Base-by-base conservation (phyloP, 2,888 invertebrate genomes). In the Ochropleura leucogaster region DNA sequence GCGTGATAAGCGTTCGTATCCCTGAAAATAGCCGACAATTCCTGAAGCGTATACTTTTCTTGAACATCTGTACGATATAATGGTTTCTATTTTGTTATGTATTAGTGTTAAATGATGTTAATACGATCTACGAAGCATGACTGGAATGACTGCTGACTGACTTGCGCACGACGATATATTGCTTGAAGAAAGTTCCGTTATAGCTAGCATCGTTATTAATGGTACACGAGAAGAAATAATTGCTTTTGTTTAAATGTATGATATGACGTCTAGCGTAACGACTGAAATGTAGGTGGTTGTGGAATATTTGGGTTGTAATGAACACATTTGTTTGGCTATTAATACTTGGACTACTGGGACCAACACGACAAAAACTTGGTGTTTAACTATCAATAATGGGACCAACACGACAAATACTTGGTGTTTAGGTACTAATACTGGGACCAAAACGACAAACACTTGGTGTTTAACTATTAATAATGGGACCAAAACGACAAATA, bases 131-230 rank as follows among this genome's bases (percentile, higher is more conserved):
- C 79, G 72, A 55, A 87, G 90, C 90, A 89, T 89, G 90, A 89
- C 89, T 82, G 75, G 85, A 87, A 84, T 85, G 88, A 91, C 89
- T 88, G 82, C 82, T 84, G 73, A 80, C 74, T 80, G 87, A 89
- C 86, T 83, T 77, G 85, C 88, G 88, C 86, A 72, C 51, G 68
- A 84, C 77, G 47, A 82, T 77, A 71, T 71, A 85, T 77, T 72
- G 72, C 77, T 82, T 66, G 65, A 74, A 85, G 60, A 75, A 74
- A 80, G 79, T 86, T 87, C 85, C 80, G 82, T 72, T 86, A 20
- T 8, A 53, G 14, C 8, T 0, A 42, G n/a, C 42, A 46, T 53
- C 42, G 57, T 66, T 46, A 14, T 44, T 68, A 62, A 12, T 42
- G 40, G 51, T 63, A 20, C 18, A 55, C 6, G 46, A 73, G 59